Conservation (phyloP, 2,888 invertebrate genomes). For the Dioctria rufipes region DNA sequence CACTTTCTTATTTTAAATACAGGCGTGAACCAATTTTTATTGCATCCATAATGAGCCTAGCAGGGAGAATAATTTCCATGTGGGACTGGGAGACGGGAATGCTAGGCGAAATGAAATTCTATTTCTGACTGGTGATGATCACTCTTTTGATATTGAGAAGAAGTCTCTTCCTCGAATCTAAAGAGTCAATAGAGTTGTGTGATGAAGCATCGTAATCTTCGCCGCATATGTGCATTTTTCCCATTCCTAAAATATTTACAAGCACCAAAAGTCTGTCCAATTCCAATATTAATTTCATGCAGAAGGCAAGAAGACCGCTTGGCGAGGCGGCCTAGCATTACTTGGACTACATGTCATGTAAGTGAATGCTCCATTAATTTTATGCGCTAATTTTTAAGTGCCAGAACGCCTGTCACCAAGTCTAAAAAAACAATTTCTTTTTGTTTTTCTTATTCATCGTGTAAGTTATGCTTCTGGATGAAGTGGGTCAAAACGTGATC, state of each 20-base stretch:
- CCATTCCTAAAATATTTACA: slow-evolving; percentile 39
- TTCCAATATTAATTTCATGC: slow-evolving; percentile 19
- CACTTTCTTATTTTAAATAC: slow-evolving; percentile 5
- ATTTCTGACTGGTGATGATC: slow-evolving; percentile 21
- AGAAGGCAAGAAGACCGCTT: not conserved
- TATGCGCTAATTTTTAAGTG: slow-evolving; percentile 35
- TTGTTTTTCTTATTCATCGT: too few species aligned
- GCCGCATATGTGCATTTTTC: slow-evolving; percentile 23
- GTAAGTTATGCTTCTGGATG: too few species aligned
- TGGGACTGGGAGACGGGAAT: not conserved
- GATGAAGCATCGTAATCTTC: slow-evolving; percentile 12
- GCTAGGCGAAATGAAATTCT: slow-evolving; percentile 31
- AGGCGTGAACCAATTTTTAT: slow-evolving; percentile 38
- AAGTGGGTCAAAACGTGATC: too few species aligned
- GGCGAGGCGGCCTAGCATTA: not conserved
- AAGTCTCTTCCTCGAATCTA: slow-evolving; percentile 4
- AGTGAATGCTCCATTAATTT: slow-evolving; percentile 33
- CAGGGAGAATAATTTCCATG: slow-evolving; percentile 31
- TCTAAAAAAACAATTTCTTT: not conserved
- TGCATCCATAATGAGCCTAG: slow-evolving; percentile 25
- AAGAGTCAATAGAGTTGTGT: not conserved
- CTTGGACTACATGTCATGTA: slow-evolving; percentile 8
- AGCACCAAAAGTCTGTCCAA: slow-evolving; percentile 13
- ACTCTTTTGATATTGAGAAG: not conserved
- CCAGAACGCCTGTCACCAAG: slow-evolving; percentile 16